Evolutionary conservation across 1,140 invertebrate genomes (phyloP).

Genomic region (Ceratosolen fusciceps): DNA sequence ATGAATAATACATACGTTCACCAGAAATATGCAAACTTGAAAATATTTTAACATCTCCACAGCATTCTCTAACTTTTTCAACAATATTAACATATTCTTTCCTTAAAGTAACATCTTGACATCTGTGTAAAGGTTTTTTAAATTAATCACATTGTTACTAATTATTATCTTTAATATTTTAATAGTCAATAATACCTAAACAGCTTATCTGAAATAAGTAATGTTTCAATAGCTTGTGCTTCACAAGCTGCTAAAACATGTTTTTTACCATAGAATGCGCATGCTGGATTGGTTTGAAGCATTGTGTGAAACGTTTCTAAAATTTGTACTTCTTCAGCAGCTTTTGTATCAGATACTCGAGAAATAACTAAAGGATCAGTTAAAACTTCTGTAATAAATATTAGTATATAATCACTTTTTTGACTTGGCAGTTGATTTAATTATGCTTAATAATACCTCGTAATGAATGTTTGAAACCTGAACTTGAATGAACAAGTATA

Average conservation of each 20-base stretch:
- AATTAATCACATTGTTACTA: constrained; percentile 13
- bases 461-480: constrained; percentile 98
- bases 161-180: constrained; percentile 23
- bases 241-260: constrained; percentile 91
- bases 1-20: constrained; percentile 92
- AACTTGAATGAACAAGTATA: constrained; percentile 95
- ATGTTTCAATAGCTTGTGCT: constrained; percentile 92
- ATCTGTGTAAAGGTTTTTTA: constrained; percentile 73
- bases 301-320: constrained; percentile 94
- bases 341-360: constrained; percentile 96
- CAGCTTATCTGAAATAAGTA: constrained; percentile 96
- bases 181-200: constrained; percentile 82
- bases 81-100: constrained; percentile 95
- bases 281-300: constrained; percentile 92
- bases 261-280: constrained; percentile 97
- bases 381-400: constrained; percentile 86
- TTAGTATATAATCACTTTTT: too few species aligned
- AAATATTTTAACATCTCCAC: constrained; percentile 97
- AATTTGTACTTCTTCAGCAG: constrained; percentile 92
- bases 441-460: constrained; percentile 84
- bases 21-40: constrained; percentile 98
- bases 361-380: constrained; percentile 89
- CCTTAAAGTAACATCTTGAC: constrained; percentile 86
- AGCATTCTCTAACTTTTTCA: constrained; percentile 90
- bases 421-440: too few species aligned